phyloP scores from a whole-genome alignment of 2,113 vertebrate genomes.

The Aramus guarauna region DNA sequence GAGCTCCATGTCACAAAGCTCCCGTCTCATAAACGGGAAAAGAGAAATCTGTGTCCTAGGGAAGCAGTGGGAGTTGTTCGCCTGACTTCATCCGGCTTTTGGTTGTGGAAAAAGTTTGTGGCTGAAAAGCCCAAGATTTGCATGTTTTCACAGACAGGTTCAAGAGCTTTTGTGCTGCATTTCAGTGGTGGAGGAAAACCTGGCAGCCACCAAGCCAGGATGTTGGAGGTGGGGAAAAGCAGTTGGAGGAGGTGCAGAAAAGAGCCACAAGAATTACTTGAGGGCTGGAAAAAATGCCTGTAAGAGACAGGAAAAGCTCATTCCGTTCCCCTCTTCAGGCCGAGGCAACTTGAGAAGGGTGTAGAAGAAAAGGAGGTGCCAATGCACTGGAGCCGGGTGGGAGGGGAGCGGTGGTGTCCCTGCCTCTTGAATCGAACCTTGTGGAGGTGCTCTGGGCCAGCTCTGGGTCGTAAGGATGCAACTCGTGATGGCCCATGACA shows the following conservation, averaged over 20 bases:
- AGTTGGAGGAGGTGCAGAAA: neutral
- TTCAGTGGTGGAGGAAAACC: neutral
- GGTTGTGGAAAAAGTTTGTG: neutral
- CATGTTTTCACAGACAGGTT: neutral
- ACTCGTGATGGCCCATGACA: fast-evolving
- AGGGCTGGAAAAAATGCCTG: conserved; percentile 1
- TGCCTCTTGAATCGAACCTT: neutral
- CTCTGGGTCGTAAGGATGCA: neutral
- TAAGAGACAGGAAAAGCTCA: neutral
- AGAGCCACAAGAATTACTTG: neutral
- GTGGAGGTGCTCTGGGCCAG: neutral
- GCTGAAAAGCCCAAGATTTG: neutral
- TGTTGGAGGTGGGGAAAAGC: neutral
- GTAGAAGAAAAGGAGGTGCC: neutral
- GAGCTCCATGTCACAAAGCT: neutral
- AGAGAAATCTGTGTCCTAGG: neutral
- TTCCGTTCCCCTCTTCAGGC: neutral
- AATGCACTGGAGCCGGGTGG: neutral
- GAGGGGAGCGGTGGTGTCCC: neutral
- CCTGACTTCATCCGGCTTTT: neutral
- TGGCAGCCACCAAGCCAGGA: neutral
- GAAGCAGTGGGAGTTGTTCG: neutral
- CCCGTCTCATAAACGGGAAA: neutral
- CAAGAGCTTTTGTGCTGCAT: fast-evolving
- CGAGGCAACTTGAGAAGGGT: neutral